These are phyloP conservation scores for Echinops telfairi DNA, from an alignment of 2,113 vertebrate species.

Conservation along the genomic window DNA sequence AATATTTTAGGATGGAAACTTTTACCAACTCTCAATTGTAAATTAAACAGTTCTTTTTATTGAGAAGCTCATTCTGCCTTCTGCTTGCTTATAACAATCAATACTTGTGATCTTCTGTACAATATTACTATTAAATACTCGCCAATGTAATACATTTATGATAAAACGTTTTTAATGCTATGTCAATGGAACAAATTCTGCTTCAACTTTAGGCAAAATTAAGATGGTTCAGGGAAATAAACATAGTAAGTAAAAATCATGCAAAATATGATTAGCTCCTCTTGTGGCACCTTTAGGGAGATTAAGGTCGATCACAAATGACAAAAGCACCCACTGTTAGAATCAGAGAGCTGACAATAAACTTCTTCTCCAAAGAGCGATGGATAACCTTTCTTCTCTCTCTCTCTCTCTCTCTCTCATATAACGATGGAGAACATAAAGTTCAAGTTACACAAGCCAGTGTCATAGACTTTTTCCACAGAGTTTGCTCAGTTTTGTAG, in stretches of 20 bases:
- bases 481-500: not conserved
- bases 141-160: not conserved
- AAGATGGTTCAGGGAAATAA: not conserved
- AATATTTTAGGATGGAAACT: conserved; percentile 13
- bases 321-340: not conserved
- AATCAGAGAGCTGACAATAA: not conserved
- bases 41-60: not conserved
- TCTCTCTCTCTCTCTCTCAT: too few relatives aligned
- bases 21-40: not conserved
- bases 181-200: conserved; percentile 21
- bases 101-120: not conserved
- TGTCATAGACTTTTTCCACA: not conserved
- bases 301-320: not conserved
- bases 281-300: not conserved
- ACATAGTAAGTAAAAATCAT: not conserved
- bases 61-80: not conserved
- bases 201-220: not conserved
- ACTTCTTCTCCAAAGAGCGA: not conserved
- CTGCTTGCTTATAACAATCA: not conserved
- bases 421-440: not conserved
- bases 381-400: not conserved
- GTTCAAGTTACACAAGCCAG: not conserved
- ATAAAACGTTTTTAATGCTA: not conserved
- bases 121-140: not conserved
- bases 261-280: not conserved